Percentiles rank a stretch among this genome's conserved stretches.
These are phyloP conservation scores for Anthrax anthrax DNA, from an alignment of 2,888 invertebrate genomes.

Conservation along the genomic window DNA sequence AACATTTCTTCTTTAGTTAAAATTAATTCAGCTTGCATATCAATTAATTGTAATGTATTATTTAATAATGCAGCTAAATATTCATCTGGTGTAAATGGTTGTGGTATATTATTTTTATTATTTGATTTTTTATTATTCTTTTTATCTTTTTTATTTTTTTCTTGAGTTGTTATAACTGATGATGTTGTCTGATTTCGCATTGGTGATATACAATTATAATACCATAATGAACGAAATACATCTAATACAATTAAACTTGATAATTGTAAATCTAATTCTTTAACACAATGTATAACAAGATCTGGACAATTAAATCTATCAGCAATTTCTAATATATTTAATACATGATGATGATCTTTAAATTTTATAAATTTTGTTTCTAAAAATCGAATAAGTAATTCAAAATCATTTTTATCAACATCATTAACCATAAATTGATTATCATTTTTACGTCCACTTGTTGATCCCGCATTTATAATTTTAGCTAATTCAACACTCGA, in stretches of 20 bases:
- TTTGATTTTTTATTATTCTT: conserved; percentile 6
- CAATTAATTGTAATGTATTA: conserved; percentile 32
- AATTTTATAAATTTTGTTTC: conserved; percentile 33
- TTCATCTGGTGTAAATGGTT: conserved; percentile 33
- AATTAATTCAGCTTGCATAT: conserved; percentile 32
- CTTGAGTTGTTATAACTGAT: conserved; percentile 22
- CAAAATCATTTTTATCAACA: conserved; percentile 31
- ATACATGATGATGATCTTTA: conserved; percentile 31
- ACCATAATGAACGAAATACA: conserved; percentile 32
- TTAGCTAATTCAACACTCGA: conserved; percentile 32
- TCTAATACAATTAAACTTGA: conserved; percentile 31
- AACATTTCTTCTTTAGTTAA: conserved; percentile 25
- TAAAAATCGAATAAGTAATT: conserved; percentile 30
- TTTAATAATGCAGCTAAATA: conserved; percentile 30
- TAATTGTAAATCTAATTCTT: conserved; percentile 32
- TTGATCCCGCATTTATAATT: conserved; percentile 30
- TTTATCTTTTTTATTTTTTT: conserved; percentile 13
- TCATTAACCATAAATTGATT: conserved; percentile 33
- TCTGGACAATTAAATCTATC: conserved; percentile 34
- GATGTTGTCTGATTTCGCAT: conserved; percentile 7
- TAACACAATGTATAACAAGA: conserved; percentile 32
- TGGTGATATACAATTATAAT: conserved; percentile 29
- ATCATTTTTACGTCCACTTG: conserved; percentile 31
- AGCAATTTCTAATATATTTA: conserved; percentile 31
- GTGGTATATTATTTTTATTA: conserved; percentile 4